phyloP scores from a whole-genome alignment of 2,888 invertebrate species.

The Drosophila ustulata region DNA sequence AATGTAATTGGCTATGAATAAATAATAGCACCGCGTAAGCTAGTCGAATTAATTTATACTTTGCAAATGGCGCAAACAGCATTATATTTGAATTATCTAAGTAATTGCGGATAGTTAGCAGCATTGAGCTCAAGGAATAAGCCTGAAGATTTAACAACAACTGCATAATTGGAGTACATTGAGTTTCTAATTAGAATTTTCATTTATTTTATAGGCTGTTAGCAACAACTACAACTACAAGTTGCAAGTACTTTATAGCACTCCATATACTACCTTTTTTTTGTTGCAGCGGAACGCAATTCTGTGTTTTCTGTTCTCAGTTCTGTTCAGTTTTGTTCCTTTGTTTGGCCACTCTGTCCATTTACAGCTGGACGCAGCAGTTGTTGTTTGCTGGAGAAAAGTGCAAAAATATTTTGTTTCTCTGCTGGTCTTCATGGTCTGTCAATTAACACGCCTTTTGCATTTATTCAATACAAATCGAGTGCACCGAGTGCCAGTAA shows the following conservation, averaged over 20 bases:
- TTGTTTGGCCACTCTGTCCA: slow-evolving; percentile 36
- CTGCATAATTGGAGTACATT: background rate
- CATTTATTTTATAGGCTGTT: background rate
- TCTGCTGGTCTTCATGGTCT: slow-evolving; percentile 74
- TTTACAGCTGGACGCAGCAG: slow-evolving; percentile 49
- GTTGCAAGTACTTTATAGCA: slow-evolving; percentile 22
- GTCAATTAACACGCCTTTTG: slow-evolving; percentile 81
- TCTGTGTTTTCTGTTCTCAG: slow-evolving; percentile 9
- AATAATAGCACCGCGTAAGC: background rate
- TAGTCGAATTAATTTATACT: background rate
- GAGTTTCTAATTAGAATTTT: slow-evolving; percentile 9
- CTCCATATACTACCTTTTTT: slow-evolving; percentile 8
- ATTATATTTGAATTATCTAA: background rate
- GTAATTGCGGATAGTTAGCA: background rate
- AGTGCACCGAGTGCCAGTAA: slow-evolving; percentile 31
- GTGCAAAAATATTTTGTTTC: slow-evolving; percentile 64
- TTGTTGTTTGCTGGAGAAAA: slow-evolving; percentile 42
- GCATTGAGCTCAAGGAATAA: background rate
- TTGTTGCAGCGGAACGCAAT: slow-evolving; percentile 8
- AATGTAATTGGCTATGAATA: background rate
- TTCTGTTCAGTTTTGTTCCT: slow-evolving; percentile 28
- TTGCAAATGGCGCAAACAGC: background rate
- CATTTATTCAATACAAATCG: slow-evolving; percentile 81
- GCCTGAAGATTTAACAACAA: background rate
- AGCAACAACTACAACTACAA: background rate